Percentiles rank a stretch among this genome's conserved stretches.
Conservation (phyloP, 1,140 invertebrate genomes). For the Nephila pilipes region DNA sequence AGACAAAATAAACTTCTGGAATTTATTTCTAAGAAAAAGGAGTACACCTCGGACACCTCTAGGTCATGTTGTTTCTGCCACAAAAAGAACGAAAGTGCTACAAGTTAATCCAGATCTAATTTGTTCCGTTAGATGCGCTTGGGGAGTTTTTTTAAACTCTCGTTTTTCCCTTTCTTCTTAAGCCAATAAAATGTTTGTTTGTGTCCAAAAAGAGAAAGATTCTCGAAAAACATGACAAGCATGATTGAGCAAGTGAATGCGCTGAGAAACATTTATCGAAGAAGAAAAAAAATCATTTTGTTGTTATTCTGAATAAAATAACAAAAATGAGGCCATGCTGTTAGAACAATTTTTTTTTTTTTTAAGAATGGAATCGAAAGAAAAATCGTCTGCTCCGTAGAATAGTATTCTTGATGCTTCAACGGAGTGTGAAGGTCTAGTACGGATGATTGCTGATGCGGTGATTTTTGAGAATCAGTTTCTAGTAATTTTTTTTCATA, state of each 20-base stretch:
- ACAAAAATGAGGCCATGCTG: background rate
- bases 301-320: background rate
- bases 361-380: background rate
- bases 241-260: background rate
- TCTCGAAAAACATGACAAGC: constrained; percentile 10
- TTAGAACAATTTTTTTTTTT: background rate
- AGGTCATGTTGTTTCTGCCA: background rate
- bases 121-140: background rate
- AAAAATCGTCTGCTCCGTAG: constrained; percentile 17
- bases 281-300: background rate
- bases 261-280: background rate
- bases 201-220: background rate
- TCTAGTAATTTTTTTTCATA: background rate
- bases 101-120: background rate
- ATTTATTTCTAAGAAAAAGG: background rate
- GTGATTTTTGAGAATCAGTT: constrained; percentile 55
- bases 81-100: background rate
- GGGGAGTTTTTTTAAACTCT: background rate
- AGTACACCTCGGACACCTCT: background rate
- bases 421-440: constrained; percentile 26
- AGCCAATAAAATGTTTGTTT: background rate
- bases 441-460: constrained; percentile 46
- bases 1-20: background rate
- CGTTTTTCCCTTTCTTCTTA: background rate
- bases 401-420: constrained; percentile 50